These are phyloP conservation scores for Nudaria mundana DNA, from an alignment of 2,888 invertebrate species.

Conservation along the genomic window DNA sequence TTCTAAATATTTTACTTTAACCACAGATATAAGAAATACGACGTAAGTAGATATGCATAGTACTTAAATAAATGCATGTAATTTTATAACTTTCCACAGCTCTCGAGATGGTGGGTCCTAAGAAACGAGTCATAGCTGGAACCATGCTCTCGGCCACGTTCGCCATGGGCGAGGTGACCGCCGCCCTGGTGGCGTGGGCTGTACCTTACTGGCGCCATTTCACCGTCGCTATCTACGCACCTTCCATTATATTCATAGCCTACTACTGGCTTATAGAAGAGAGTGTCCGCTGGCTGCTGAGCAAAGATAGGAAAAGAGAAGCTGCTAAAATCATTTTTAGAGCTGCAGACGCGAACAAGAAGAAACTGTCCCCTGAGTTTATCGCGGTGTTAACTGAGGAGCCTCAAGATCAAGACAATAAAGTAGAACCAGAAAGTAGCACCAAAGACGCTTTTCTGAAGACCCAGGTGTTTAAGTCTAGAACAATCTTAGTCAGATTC, in stretches of 20 bases:
- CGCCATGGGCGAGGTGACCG: conserved; percentile 83
- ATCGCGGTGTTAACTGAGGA: conserved; percentile 36
- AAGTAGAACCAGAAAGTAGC: conserved; percentile 6
- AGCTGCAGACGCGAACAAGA: conserved; percentile 70
- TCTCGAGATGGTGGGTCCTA: conserved; percentile 85
- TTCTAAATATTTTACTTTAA: too few relatives aligned
- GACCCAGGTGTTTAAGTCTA: conserved; percentile 72
- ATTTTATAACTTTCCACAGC: too few relatives aligned
- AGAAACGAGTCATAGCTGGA: conserved; percentile 84
- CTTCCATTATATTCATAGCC: conserved; percentile 82
- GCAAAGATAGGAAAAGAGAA: conserved; percentile 78
- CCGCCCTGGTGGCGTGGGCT: conserved; percentile 83
- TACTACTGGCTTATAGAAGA: conserved; percentile 84
- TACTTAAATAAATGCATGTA: too few relatives aligned
- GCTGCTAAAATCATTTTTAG: conserved; percentile 73
- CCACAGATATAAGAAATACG: too few relatives aligned
- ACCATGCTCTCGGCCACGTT: conserved; percentile 84
- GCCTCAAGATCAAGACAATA: conserved; percentile 11
- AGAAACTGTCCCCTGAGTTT: conserved; percentile 57
- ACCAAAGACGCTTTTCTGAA: conserved; percentile 30
- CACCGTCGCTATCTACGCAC: conserved; percentile 83
- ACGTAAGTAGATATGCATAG: too few relatives aligned
- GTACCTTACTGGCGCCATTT: conserved; percentile 84
- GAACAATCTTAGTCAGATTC: conserved; percentile 72
- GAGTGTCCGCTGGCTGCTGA: conserved; percentile 86